These are phyloP conservation scores for Sorex araneus DNA, from an alignment of 2,113 vertebrate genomes.

Conservation along the genomic window DNA sequence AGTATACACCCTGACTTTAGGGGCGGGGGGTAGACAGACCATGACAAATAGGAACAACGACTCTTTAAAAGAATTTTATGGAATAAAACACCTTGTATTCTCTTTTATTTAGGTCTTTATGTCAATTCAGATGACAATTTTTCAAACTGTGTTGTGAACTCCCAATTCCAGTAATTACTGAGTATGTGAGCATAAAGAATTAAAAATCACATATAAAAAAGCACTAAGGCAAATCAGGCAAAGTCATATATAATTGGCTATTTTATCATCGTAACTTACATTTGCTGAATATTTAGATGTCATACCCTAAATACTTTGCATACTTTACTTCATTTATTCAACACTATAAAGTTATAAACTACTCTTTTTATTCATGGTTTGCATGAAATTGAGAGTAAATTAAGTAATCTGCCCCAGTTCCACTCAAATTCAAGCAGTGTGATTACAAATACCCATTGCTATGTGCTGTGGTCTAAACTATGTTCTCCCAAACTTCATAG, in stretches of 20 bases:
- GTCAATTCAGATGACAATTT: background rate
- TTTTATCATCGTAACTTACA: conserved; percentile 8
- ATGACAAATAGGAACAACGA: background rate
- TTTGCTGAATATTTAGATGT: background rate
- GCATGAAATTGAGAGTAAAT: conserved; percentile 29
- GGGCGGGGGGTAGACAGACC: background rate
- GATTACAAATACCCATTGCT: background rate
- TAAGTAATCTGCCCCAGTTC: background rate
- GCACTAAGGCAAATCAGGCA: too few species aligned
- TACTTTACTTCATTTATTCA: conserved; percentile 43
- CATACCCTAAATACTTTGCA: background rate
- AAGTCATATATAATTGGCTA: background rate
- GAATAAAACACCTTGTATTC: conserved; percentile 38
- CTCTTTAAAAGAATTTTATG: background rate
- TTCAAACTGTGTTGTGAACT: conserved; percentile 23
- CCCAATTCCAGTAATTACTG: background rate
- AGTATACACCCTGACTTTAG: too few species aligned
- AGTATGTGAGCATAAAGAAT: conserved; percentile 26
- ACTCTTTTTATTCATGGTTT: conserved; percentile 2
- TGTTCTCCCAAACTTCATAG: background rate
- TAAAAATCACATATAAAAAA: conserved; percentile 16
- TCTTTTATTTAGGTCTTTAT: conserved; percentile 32
- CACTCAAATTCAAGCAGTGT: background rate
- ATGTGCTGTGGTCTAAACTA: background rate
- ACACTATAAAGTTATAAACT: background rate